Base-by-base conservation (phyloP, 2,113 vertebrate genomes). In the Proterorhinus semilunaris region DNA sequence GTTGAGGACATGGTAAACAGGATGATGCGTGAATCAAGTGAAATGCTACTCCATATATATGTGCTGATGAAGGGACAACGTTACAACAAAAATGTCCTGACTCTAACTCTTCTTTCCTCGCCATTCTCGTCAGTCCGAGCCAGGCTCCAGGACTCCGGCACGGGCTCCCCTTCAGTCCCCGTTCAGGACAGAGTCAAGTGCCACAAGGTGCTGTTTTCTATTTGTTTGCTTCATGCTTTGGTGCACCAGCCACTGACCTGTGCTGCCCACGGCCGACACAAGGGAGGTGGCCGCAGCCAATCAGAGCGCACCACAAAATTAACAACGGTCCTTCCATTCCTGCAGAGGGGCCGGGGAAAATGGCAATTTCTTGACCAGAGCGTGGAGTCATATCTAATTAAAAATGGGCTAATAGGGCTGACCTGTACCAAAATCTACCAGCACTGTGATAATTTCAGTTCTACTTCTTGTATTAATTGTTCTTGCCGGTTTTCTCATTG, bases 181-280 rank as follows among this genome's bases (percentile, higher is more conserved):
- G 27, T 91, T 93, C 92, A 92, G 93, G 92, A 76, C 91, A 93
- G 94, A 94, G 93, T 94, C 87, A 91, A 96, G 95, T 95, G 95
- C 94, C 96, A 96, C 95, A 93, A 95, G 95, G 95, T 96, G 95
- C 92, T 94, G 94, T 96, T 98, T 96, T 96, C 96, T 98, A 98
- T 99, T 98, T 98, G 96, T 96, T 98, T 96, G 96, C 95, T 98
- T 98, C 96, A 99, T 94, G 96, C 94, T 96, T 95, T 93, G 87
- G 91, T 93, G 96, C 95, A 94, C 93, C 93, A 95, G 92, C 93
- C 95, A 93, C 93, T 99, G 96, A 98, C 96, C 97, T 98, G 96
- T 95, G 93, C 93, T 93, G 89, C 85, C 92, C 91, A 80, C 94
- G 95, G 95, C 93, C 89, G 89, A 82, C 92, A 86, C 78, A 90